Percentiles rank a stretch among this genome's conserved stretches.
These are phyloP conservation scores for Gallinago jamesoni DNA, from an alignment of 2,113 vertebrate genomes.

Conservation along the genomic window DNA sequence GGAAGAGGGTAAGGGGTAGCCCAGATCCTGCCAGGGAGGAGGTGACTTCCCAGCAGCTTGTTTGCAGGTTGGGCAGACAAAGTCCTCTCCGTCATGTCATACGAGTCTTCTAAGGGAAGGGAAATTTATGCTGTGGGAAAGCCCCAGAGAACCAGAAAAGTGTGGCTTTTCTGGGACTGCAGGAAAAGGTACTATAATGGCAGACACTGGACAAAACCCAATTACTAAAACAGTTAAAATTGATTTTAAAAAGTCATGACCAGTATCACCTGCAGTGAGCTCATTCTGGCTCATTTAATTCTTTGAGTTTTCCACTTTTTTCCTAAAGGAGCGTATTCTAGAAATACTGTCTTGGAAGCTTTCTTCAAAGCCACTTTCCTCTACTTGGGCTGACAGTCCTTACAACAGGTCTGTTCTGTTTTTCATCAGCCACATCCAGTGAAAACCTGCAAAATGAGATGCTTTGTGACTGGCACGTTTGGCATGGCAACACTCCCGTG, in stretches of 20 bases:
- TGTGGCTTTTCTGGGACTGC: background rate
- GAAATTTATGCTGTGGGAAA: background rate
- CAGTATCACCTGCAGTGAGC: background rate
- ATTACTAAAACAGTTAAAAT: background rate
- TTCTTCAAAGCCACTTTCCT: background rate
- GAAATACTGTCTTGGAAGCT: background rate
- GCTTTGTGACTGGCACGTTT: background rate
- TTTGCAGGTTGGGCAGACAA: background rate
- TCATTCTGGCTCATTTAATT: background rate
- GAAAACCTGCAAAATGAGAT: background rate
- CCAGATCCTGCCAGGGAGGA: background rate
- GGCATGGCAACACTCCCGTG: background rate
- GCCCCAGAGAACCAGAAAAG: background rate
- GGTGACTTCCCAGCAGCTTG: background rate
- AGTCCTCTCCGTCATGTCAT: background rate
- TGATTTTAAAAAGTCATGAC: background rate
- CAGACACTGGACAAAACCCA: background rate
- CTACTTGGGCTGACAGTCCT: background rate
- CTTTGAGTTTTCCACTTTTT: background rate
- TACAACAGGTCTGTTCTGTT: background rate
- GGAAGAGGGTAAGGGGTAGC: background rate
- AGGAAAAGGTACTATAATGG: background rate
- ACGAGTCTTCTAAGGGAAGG: background rate
- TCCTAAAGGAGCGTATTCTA: background rate
- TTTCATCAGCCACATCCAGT: background rate